phyloP scores from a whole-genome alignment of 2,113 vertebrate genomes.

The Athene cunicularia region DNA sequence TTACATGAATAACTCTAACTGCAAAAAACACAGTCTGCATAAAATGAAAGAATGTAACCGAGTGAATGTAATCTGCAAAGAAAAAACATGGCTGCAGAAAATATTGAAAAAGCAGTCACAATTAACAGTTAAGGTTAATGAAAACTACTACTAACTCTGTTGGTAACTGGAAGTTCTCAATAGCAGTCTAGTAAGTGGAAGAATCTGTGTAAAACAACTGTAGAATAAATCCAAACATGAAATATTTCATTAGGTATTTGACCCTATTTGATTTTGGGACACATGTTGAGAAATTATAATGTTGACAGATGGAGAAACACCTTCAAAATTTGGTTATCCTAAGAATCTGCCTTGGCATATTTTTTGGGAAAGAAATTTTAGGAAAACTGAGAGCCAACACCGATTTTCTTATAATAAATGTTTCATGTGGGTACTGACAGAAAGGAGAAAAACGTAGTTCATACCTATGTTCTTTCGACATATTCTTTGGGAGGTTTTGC shows the following conservation, averaged over 20 bases:
- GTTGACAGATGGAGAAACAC: background rate
- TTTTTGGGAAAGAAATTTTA: background rate
- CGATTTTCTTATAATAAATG: background rate
- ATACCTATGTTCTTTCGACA: background rate
- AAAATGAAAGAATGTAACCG: background rate
- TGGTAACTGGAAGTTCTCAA: background rate
- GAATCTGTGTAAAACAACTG: background rate
- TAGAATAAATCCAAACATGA: background rate
- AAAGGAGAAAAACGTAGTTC: background rate
- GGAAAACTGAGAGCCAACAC: background rate
- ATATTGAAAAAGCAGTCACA: background rate
- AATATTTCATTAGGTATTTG: background rate
- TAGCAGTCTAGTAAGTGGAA: background rate
- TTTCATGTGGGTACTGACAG: background rate
- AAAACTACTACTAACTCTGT: background rate
- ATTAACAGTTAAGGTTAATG: background rate
- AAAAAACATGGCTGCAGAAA: background rate
- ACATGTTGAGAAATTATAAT: background rate
- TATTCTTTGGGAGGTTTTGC: background rate
- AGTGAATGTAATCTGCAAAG: background rate
- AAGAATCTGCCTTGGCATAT: background rate
- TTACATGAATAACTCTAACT: background rate
- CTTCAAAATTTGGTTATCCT: background rate
- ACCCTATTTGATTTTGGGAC: background rate
- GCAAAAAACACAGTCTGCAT: background rate